A percentile compares a stretch with the other conserved stretches of the same genome.
Conservation (phyloP, 2,797 vertebrate genomes). For the Apogon hyalosoma region DNA sequence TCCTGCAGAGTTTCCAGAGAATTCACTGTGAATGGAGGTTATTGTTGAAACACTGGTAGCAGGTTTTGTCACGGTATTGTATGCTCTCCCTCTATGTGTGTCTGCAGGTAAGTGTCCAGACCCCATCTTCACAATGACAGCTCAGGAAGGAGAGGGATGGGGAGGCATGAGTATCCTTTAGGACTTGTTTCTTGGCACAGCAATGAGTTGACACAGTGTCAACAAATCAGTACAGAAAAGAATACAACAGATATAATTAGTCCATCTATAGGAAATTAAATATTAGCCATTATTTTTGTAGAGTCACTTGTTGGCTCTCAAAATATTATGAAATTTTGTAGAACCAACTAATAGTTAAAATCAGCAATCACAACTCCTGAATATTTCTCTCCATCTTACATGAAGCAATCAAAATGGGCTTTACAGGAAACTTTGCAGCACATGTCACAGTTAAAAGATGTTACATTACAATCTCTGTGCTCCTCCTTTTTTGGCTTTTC, state of each 20-base stretch:
- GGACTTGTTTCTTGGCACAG: neutral
- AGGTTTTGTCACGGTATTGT: constrained; percentile 1
- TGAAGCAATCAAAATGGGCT: no score
- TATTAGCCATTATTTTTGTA: neutral
- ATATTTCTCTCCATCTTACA: no score
- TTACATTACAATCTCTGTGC: neutral
- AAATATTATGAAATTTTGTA: no score
- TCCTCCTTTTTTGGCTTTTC: constrained; percentile 63
- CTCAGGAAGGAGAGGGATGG: constrained; percentile 79
- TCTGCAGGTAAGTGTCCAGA: constrained; percentile 72
- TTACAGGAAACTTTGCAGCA: no score
- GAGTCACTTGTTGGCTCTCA: no score
- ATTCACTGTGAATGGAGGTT: constrained; percentile 1
- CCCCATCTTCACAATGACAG: constrained; percentile 68
- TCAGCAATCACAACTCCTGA: no score
- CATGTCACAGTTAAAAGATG: no score
- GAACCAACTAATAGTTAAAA: no score
- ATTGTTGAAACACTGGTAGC: neutral
- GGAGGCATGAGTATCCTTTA: constrained; percentile 81
- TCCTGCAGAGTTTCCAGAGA: neutral
- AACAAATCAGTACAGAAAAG: neutral
- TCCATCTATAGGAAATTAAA: neutral
- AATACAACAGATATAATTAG: neutral
- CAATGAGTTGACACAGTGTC: neutral
- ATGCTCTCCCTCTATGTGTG: constrained; percentile 6